Evolutionary conservation across 2,797 vertebrate genomes (phyloP).

Genomic region (Taenioides sp.): DNA sequence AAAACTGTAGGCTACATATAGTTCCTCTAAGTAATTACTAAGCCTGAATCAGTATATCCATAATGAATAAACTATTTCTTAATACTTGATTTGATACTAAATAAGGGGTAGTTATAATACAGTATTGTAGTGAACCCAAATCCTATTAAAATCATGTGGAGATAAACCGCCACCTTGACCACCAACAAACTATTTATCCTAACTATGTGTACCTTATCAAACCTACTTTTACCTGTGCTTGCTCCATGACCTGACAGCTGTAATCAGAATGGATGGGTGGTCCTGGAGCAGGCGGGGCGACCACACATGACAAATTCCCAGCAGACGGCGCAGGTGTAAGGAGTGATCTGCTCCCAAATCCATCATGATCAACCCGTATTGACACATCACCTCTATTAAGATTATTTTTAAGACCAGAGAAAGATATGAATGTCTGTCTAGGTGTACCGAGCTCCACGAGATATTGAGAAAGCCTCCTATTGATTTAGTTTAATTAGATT

Average conservation of each 20-base stretch:
- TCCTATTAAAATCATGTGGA: slow-evolving; percentile 3
- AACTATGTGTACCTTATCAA: slow-evolving; percentile 57
- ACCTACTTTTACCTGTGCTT: slow-evolving; percentile 54
- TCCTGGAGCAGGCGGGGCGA: slow-evolving; percentile 58
- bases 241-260: slow-evolving; percentile 61
- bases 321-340: slow-evolving; percentile 68
- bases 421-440: slow-evolving; percentile 41
- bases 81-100: too few species aligned
- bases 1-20: too few species aligned
- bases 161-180: slow-evolving; percentile 44
- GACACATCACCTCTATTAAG: slow-evolving; percentile 66
- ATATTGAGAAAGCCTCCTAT: slow-evolving; percentile 43
- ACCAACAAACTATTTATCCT: slow-evolving; percentile 38
- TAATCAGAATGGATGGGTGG: slow-evolving; percentile 73
- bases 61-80: too few species aligned
- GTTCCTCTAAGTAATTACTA: too few species aligned
- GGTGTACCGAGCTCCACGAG: slow-evolving; percentile 22
- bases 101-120: too few species aligned
- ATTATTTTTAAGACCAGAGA: slow-evolving; percentile 33
- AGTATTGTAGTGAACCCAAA: too few species aligned
- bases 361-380: slow-evolving; percentile 72
- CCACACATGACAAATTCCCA: slow-evolving; percentile 73
- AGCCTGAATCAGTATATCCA: too few species aligned
- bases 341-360: slow-evolving; percentile 70
- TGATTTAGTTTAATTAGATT: slow-evolving; percentile 67